These are phyloP conservation scores for Siderastrea siderea DNA, from an alignment of 92 coral and sea anemone species.

Conservation along the genomic window DNA sequence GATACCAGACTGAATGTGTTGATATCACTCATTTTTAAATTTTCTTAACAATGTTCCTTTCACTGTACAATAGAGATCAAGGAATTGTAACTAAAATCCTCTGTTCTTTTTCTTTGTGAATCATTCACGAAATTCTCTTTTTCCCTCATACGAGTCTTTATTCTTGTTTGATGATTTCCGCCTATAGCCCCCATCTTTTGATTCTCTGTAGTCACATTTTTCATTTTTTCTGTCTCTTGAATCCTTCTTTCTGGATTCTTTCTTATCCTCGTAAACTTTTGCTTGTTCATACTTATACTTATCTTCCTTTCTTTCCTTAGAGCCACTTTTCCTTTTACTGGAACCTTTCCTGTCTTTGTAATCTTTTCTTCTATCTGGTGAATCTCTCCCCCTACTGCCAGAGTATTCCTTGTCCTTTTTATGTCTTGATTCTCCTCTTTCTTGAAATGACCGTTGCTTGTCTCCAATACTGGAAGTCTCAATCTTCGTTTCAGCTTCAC, in stretches of 20 bases:
- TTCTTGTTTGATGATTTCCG: constrained; percentile 12
- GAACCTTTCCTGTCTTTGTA: constrained; percentile 12
- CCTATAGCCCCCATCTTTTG: constrained; percentile 10
- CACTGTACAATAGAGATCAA: neutral
- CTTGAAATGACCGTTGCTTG: constrained; percentile 9
- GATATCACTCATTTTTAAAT: neutral
- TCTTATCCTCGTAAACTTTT: constrained; percentile 11
- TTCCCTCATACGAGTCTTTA: neutral
- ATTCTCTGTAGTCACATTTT: neutral
- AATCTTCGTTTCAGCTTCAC: constrained; percentile 3
- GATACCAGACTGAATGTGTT: neutral
- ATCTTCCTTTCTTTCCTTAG: constrained; percentile 22
- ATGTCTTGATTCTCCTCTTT: neutral
- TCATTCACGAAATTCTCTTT: neutral
- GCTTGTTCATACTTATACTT: constrained; percentile 22
- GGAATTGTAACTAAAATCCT: neutral
- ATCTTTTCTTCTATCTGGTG: constrained; percentile 18
- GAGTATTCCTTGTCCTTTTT: constrained; percentile 20
- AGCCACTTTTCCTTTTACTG: constrained; percentile 5
- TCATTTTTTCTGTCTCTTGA: constrained; percentile 17
- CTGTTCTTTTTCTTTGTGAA: neutral
- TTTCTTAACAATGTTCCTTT: neutral
- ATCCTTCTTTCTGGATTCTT: constrained; percentile 6
- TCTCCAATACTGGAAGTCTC: neutral
- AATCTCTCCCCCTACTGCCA: neutral